These are phyloP conservation scores for Drosophila robusta DNA, from an alignment of 2,888 invertebrate species.

Conservation along the genomic window DNA sequence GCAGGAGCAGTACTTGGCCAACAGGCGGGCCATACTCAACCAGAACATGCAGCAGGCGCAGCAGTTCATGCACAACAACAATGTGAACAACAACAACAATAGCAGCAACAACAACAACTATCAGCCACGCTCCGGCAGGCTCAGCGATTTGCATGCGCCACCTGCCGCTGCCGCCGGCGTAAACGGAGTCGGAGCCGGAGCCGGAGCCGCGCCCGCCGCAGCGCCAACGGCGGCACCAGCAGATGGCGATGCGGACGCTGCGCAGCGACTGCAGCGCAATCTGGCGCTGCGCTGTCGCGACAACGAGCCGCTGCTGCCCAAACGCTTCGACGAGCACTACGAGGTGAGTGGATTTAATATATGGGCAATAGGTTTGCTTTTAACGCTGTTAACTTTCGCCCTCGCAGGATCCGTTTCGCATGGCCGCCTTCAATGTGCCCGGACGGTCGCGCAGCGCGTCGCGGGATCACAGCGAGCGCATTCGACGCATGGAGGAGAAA, in stretches of 20 bases:
- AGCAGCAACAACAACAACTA: constrained; percentile 68
- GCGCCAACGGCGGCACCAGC: constrained; percentile 29
- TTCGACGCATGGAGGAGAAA: constrained; percentile 88
- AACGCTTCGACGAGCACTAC: constrained; percentile 84
- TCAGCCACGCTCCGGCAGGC: constrained; percentile 79
- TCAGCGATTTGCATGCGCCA: constrained; percentile 76
- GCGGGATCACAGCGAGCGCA: constrained; percentile 88
- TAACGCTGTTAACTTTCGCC: background rate
- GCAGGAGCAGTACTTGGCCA: constrained; percentile 80
- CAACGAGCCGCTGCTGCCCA: constrained; percentile 83
- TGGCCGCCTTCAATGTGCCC: constrained; percentile 87
- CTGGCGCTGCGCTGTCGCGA: constrained; percentile 83
- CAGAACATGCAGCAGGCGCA: constrained; percentile 80
- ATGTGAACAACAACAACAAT: constrained; percentile 65
- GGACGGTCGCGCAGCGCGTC: constrained; percentile 84
- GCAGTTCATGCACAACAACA: constrained; percentile 77
- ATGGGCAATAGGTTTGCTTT: background rate
- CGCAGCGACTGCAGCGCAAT: constrained; percentile 84
- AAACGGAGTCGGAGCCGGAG: constrained; percentile 4
- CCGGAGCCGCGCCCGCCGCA: constrained; percentile 34
- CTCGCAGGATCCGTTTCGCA: constrained; percentile 85
- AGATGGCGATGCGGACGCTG: constrained; percentile 82
- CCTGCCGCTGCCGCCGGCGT: constrained; percentile 28
- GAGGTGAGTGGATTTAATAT: constrained; percentile 74
- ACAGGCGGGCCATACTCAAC: constrained; percentile 81